Evolutionary conservation across 2,113 vertebrate genomes (phyloP).

Genomic region (Halichoerus grypus): DNA sequence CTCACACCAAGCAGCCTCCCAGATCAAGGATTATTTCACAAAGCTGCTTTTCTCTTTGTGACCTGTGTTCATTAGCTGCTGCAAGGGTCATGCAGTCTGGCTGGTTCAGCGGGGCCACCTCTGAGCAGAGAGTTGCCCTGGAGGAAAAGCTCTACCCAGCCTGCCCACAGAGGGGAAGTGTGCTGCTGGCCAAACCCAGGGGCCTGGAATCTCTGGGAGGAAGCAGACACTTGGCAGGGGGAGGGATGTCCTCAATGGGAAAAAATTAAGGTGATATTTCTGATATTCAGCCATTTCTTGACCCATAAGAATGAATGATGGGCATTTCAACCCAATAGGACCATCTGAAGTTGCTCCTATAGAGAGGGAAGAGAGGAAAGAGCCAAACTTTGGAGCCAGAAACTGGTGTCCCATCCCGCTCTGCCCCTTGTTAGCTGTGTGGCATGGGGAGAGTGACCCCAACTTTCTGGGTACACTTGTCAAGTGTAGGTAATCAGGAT

Average conservation of each 20-base stretch:
- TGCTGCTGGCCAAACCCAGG: neutral
- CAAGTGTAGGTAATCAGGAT: accelerated
- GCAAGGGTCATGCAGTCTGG: neutral
- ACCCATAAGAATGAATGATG: neutral
- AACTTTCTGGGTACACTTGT: neutral
- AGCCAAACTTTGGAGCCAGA: neutral
- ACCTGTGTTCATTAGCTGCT: slow-evolving; percentile 50
- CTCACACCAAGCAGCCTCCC: slow-evolving; percentile 54
- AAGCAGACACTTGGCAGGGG: neutral
- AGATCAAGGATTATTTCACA: slow-evolving; percentile 43
- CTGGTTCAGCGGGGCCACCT: neutral
- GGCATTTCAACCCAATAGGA: neutral
- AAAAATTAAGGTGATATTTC: neutral
- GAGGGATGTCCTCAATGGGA: neutral
- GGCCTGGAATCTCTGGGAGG: neutral
- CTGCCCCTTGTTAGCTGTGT: neutral
- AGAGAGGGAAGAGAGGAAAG: accelerated
- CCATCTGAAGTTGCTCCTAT: too few species aligned
- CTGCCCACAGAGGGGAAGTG: neutral
- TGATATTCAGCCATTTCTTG: neutral
- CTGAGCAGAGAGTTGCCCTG: neutral
- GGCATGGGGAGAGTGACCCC: accelerated
- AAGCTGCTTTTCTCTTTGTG: slow-evolving; percentile 53
- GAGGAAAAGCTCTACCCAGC: neutral
- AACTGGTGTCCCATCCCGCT: accelerated